A percentile compares a stretch with the other conserved stretches of the same genome.
phyloP scores from a whole-genome alignment of 1,140 invertebrate species.

The Cyphomyrmex costatus region DNA sequence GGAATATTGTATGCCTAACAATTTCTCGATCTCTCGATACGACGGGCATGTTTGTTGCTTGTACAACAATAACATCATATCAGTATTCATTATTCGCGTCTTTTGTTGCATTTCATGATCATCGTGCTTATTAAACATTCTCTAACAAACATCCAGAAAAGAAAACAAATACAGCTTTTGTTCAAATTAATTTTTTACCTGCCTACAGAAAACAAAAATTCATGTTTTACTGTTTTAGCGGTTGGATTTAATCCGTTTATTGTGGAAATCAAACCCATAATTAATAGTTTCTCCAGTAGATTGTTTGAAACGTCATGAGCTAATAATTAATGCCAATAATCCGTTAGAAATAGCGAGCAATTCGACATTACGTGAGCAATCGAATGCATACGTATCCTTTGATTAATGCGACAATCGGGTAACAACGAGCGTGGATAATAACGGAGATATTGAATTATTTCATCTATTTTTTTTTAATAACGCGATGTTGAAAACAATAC shows the following conservation, averaged over 20 bases:
- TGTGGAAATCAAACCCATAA: conserved; percentile 47
- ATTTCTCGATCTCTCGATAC: conserved; percentile 62
- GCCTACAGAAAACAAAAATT: not conserved
- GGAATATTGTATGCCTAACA: conserved; percentile 68
- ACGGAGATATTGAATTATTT: not conserved
- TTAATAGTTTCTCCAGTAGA: conserved; percentile 60
- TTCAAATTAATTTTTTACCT: not conserved
- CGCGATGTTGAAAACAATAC: not conserved
- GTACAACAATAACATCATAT: conserved; percentile 21
- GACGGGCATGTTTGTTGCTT: conserved; percentile 60
- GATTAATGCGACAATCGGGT: conserved; percentile 57
- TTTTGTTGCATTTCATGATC: not conserved
- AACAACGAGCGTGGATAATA: conserved; percentile 9
- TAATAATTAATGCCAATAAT: conserved; percentile 66
- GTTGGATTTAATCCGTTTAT: not conserved
- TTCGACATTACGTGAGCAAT: not conserved
- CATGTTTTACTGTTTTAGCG: not conserved
- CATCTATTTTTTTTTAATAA: conserved; percentile 25
- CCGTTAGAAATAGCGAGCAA: conserved; percentile 27
- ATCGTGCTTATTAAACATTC: not conserved
- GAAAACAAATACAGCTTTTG: not conserved
- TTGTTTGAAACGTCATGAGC: conserved; percentile 55
- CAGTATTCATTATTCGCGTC: not conserved
- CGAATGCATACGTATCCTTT: conserved; percentile 42
- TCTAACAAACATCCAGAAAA: not conserved